Percentiles rank a stretch among this genome's conserved stretches.
These are phyloP conservation scores for Hyaena hyaena DNA, from an alignment of 2,113 vertebrate species.

Conservation along the genomic window DNA sequence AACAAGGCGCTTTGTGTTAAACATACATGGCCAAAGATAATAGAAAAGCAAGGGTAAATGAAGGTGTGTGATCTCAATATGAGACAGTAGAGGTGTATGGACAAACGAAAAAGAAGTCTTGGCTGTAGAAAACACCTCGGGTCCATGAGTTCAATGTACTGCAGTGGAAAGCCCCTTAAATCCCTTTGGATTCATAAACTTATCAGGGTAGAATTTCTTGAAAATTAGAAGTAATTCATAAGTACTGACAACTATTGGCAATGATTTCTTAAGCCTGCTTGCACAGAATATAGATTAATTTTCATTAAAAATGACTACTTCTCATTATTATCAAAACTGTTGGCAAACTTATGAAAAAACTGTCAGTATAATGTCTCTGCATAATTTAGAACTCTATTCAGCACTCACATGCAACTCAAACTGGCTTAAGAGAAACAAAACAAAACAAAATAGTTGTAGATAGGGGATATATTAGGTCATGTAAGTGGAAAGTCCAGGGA, in stretches of 20 bases:
- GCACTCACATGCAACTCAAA: neutral
- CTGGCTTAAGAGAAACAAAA: slow-evolving; percentile 34
- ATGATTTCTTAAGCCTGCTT: slow-evolving; percentile 14
- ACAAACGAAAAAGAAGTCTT: neutral
- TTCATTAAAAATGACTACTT: slow-evolving; percentile 28
- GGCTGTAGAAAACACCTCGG: neutral
- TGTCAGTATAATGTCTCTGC: neutral
- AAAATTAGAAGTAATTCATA: neutral
- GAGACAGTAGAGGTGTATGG: neutral
- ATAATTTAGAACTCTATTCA: neutral
- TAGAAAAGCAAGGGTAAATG: neutral
- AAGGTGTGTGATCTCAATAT: neutral
- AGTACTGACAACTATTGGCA: neutral
- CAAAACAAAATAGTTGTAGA: neutral
- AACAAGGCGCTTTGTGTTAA: neutral
- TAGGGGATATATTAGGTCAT: neutral
- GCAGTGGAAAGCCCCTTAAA: slow-evolving; percentile 16
- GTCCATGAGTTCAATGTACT: neutral
- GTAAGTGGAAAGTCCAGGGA: neutral
- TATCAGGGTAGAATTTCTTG: neutral
- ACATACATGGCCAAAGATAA: neutral
- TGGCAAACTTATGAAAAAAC: slow-evolving; percentile 22
- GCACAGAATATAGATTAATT: neutral
- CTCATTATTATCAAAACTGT: neutral
- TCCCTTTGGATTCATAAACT: neutral